These are phyloP conservation scores for Brachyopa scutellaris DNA, from an alignment of 2,888 invertebrate species.

Conservation along the genomic window DNA sequence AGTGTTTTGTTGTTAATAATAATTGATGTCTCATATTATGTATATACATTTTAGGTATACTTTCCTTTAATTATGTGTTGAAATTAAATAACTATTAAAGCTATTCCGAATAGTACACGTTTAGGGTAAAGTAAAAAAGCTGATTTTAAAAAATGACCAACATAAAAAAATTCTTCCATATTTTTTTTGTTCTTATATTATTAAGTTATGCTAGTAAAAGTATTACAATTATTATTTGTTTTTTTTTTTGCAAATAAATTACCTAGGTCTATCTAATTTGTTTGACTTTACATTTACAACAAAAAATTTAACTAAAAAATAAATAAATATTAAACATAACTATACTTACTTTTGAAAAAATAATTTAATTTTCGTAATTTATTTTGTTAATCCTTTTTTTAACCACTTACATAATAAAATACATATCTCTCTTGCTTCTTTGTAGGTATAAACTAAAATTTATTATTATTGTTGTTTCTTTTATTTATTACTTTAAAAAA, in stretches of 20 bases:
- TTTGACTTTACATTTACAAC: constrained; percentile 14
- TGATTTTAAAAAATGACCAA: too few relatives aligned
- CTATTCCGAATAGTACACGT: background rate
- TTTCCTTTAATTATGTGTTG: constrained; percentile 8
- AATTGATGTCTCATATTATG: constrained; percentile 21
- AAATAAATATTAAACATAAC: constrained; percentile 20
- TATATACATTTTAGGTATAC: constrained; percentile 25
- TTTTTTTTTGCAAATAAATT: background rate
- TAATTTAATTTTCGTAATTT: constrained; percentile 58
- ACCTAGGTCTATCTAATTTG: constrained; percentile 5
- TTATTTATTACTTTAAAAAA: constrained; percentile 25
- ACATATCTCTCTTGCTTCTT: constrained; percentile 66
- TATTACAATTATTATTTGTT: constrained; percentile 6
- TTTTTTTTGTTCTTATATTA: background rate
- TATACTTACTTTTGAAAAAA: constrained; percentile 43
- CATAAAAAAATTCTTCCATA: too few relatives aligned
- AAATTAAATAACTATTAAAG: background rate
- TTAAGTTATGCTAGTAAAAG: constrained; percentile 1
- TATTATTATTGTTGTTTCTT: constrained; percentile 49
- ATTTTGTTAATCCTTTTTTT: constrained; percentile 55
- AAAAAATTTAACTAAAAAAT: constrained; percentile 20
- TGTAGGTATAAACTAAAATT: constrained; percentile 58
- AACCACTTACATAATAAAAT: constrained; percentile 69
- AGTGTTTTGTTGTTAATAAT: constrained; percentile 63
- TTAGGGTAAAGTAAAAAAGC: background rate